phyloP scores from a whole-genome alignment of 2,113 vertebrate genomes.

The Trematomus loennbergii region DNA sequence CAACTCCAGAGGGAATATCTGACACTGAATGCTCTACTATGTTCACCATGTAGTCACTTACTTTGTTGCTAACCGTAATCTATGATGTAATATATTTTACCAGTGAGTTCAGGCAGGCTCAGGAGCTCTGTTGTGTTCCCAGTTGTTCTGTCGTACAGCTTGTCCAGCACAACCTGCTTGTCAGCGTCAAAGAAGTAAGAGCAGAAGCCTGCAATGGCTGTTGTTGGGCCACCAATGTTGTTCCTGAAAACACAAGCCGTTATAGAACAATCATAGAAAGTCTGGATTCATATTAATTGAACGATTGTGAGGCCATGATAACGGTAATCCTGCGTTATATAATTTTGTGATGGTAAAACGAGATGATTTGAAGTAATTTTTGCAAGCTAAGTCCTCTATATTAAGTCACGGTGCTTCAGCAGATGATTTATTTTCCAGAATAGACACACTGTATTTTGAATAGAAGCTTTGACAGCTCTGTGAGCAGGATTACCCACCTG shows the following conservation, averaged over 20 bases:
- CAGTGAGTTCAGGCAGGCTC: slow-evolving; percentile 84
- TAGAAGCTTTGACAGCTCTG: neutral
- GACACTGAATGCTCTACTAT: neutral
- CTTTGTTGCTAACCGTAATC: neutral
- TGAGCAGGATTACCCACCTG: slow-evolving; percentile 85
- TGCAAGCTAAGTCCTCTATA: neutral
- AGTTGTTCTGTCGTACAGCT: slow-evolving; percentile 87
- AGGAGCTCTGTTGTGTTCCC: slow-evolving; percentile 86
- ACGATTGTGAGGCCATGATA: too few relatives aligned
- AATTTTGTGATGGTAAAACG: neutral
- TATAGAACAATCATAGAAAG: slow-evolving; percentile 1
- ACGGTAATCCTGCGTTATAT: neutral
- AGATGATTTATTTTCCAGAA: slow-evolving; percentile 6
- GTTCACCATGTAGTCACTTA: neutral
- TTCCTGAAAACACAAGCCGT: slow-evolving; percentile 82
- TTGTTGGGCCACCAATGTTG: slow-evolving; percentile 91
- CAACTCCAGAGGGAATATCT: too few relatives aligned
- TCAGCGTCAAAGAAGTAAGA: slow-evolving; percentile 95
- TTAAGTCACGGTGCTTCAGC: slow-evolving; percentile 20
- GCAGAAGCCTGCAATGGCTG: slow-evolving; percentile 89
- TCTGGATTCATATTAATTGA: neutral
- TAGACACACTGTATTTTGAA: slow-evolving; percentile 4
- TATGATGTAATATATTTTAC: slow-evolving; percentile 55
- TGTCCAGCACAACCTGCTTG: slow-evolving; percentile 88
- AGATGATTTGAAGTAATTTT: neutral